These are phyloP conservation scores for Ips nitidus DNA, from an alignment of 1,140 invertebrate species.

Conservation along the genomic window DNA sequence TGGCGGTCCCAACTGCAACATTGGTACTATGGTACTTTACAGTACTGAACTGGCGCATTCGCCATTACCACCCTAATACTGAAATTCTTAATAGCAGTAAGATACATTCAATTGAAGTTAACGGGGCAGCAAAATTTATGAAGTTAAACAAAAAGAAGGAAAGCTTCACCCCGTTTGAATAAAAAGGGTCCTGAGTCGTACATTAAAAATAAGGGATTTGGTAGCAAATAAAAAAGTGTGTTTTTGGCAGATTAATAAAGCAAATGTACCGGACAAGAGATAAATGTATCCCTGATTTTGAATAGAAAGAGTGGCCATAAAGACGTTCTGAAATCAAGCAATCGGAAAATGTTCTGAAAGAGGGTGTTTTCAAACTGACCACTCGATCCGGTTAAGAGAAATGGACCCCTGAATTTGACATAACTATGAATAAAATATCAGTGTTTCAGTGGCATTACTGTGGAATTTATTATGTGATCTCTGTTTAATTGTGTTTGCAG, in stretches of 20 bases:
- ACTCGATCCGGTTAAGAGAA: constrained; percentile 8
- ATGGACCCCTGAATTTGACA: constrained; percentile 6
- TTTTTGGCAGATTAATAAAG: constrained; percentile 36
- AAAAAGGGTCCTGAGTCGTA: not conserved
- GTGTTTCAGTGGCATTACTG: constrained; percentile 15
- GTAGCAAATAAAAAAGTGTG: constrained; percentile 30
- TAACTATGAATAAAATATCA: constrained; percentile 22
- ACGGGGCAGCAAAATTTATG: no score
- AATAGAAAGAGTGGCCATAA: constrained; percentile 32
- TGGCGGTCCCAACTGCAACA: no score
- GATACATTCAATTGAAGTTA: no score
- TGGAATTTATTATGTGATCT: not conserved
- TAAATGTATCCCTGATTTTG: constrained; percentile 35
- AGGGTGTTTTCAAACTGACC: constrained; percentile 29
- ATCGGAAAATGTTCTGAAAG: constrained; percentile 26
- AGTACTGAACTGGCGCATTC: no score
- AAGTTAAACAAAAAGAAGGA: no score
- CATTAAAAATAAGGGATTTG: not conserved
- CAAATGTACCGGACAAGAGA: constrained; percentile 32
- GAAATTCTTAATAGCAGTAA: no score
- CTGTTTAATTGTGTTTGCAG: not conserved
- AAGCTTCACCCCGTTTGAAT: no score
- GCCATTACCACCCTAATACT: no score
- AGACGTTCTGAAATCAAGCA: constrained; percentile 31
- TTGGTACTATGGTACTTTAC: no score